Evolutionary conservation across 2,888 invertebrate species (phyloP).

Genomic region (Rhingia rostrata): DNA sequence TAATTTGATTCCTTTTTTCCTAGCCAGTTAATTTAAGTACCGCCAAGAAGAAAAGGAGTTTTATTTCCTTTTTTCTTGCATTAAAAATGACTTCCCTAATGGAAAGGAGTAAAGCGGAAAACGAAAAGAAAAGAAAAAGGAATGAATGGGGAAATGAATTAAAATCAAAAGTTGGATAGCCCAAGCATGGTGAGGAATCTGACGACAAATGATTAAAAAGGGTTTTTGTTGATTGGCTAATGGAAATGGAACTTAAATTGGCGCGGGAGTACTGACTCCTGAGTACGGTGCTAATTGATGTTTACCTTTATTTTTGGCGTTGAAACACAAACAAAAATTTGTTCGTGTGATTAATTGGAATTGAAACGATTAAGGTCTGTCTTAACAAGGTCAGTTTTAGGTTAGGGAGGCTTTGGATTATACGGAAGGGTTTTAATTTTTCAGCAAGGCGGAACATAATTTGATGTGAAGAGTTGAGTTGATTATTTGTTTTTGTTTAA

Average conservation of each 20-base stretch:
- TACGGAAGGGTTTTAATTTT: too few relatives aligned
- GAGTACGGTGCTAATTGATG: conserved; percentile 52
- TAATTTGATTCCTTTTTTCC: conserved; percentile 15
- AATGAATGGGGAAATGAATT: conserved; percentile 35
- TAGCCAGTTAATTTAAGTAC: conserved; percentile 26
- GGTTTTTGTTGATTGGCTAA: conserved; percentile 23
- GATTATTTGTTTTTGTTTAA: too few relatives aligned
- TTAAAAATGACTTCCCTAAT: conserved; percentile 56
- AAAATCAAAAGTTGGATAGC: conserved; percentile 36
- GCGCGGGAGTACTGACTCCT: conserved; percentile 35
- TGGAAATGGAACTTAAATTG: conserved; percentile 56
- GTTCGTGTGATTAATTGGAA: conserved; percentile 39
- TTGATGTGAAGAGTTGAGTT: too few relatives aligned
- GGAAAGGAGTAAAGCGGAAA: conserved; percentile 18
- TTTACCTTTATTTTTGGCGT: conserved; percentile 4
- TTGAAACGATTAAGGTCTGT: neutral
- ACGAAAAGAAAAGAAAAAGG: neutral
- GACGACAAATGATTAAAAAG: conserved; percentile 40
- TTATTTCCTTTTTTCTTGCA: conserved; percentile 43
- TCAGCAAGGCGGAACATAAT: too few relatives aligned
- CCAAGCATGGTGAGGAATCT: neutral
- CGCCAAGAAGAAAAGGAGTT: conserved; percentile 30
- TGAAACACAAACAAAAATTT: neutral
- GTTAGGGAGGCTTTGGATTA: too few relatives aligned
- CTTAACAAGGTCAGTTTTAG: too few relatives aligned